Base-by-base conservation (phyloP, 2,888 invertebrate species). In the Antitype chi region DNA sequence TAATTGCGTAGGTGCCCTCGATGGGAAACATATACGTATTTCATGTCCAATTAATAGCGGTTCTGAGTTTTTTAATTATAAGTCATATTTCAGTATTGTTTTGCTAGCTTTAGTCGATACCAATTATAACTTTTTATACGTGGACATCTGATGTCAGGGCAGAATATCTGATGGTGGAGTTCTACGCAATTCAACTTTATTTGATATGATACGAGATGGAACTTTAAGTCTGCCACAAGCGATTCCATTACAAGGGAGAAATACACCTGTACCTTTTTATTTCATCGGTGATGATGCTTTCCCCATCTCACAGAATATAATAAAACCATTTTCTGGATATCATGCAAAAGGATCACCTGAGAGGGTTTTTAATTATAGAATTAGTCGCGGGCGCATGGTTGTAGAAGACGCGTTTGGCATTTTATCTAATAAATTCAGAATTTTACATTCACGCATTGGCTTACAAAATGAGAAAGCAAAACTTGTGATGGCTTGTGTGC, bases 181-280 rank as follows among this genome's bases (percentile, higher is more conserved):
- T 53, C 80, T 87, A 72, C 66, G 72, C 43, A 82, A 82, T 70
- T 74, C 74, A 60, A 74, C 69, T 82, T 77, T 80, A 68, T 82
- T 75, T 81, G 57, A 84, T 72, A 81, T 81, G 79, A 79, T 80
- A 84, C 82, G 76, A 82, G 80, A 82, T 84, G 82, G 76, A 82
- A 75, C 84, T 85, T 71, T 76, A 82, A 72, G 62, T 80, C 71
- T 84, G 66, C 85, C 85, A 85, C 82, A 85, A 81, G 74, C 77
- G 75, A 85, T 76, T 76, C 70, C 85, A 85, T 85, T 85, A 84
- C 79, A 82, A 81, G 81, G 81, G 78, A 85, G 85, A 85, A 85
- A 81, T 85, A 83, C 81, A 77, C 82, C 79, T 76, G 83, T 83
- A 64, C 85, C 83, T 80, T 84, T 81, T 85, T 83, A 81, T 84